Evolutionary conservation across 2,113 vertebrate genomes (phyloP), one percentile per base, ranked within the genome.

Genomic region (Hassar affinis): DNA sequence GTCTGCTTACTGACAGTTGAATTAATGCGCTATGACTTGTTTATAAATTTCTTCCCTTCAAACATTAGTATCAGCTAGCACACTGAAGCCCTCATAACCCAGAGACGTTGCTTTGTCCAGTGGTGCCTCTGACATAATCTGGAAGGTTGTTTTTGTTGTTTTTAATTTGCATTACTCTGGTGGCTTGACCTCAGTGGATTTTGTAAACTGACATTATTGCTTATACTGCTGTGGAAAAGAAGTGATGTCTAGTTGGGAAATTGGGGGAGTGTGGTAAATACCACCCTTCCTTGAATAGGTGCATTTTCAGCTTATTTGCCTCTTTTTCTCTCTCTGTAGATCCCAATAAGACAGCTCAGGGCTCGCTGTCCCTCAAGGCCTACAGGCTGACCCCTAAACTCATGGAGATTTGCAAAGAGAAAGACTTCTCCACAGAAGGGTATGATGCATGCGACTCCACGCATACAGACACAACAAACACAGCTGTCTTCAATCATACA

Each of bases 401-500:
- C 88, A 96, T 97, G 96, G 96, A 96, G 88, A 94, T 97, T 88
- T 97, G 95, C 90, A 97, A 96, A 90, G 96, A 96, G 86, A 96
- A 96, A 89, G 96, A 97, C 89, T 97, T 97, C 90, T 95, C 95
- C 83, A 92, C 94, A n/a, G 96, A 96, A 94, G 95, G 94, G 96
- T 97, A 42, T 83, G 95, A 30, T 71, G 52, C 64, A 75, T 42
- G 18, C 25, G 25, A 11, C 27, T 47, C 20, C 17, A 30, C 9
- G 20, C 8, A 11, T 12, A 1, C 47, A 54, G 30, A 64, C 85
- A 72, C 42, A 14, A 77, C 49, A n/a, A 11, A 66, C 47, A 47
- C 30, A 56, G n/a, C 27, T 64, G 33, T 30, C 12, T 27, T 52
- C 57, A 25, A 14, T 18, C 51, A 52, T 30, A 62, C 12, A 18